Base-by-base conservation (phyloP, 2,888 invertebrate genomes). In the Omphaloscelis lunosa region DNA sequence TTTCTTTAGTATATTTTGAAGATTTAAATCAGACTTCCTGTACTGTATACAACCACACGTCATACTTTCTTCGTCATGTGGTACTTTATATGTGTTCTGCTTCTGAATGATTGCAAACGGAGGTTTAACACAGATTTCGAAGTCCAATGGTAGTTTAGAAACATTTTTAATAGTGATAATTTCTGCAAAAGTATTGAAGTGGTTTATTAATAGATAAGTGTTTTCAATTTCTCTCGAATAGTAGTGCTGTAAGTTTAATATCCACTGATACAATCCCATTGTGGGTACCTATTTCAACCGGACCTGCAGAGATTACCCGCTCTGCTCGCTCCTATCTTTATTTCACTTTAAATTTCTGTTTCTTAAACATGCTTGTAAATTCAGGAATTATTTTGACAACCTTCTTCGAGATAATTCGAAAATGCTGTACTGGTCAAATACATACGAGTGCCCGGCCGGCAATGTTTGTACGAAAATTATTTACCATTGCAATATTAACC, bases 101-200 rank as follows among this genome's bases (percentile, higher is more conserved):
- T 94, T 95, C 76, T 95, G 93, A 82, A 96, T 91, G 58, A 96
- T 91, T 29, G 94, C 93, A 89, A 97, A 97, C 0, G 97, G 97
- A 65, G 94, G 92, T 80, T 95, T 96, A 1, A 97, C 91, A 75
- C 88, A 93, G 45, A 97, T 91, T 65, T 95, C 95, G 34, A 97
- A 92, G 78, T 95, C 94, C 68, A 97, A 88, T 65, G 96, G 95
- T 45, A 97, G 87, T 80, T 94, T 95, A 0, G 97, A 97, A 61
- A 96, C 93, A 91, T 97, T 97, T 82, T 95, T 97, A 72, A 97
- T 95, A 0, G 94, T 92, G 0, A 97, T 77, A 53, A 97, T 95
- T 90, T 97, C 97, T 97, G 92, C 9, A 80, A 94, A 93, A 80
- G 48, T 62, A 76, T 61, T 41, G 11, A 72, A 2, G 34, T 34